Conservation (phyloP, 2,888 invertebrate species). For the Drosophila nr. perissopoda region DNA sequence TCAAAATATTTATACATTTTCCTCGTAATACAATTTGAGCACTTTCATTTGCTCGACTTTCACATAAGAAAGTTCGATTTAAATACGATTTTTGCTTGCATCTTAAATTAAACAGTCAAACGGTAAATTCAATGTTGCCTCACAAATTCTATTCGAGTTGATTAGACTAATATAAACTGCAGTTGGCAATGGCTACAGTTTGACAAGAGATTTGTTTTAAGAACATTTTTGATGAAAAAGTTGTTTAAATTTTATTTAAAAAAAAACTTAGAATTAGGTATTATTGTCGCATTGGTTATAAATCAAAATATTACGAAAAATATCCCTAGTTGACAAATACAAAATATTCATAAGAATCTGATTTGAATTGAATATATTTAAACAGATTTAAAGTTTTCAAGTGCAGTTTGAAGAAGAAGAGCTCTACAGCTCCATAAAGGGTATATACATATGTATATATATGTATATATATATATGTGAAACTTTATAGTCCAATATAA, state of each 20-base stretch:
- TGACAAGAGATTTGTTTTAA: neutral
- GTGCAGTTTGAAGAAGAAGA: neutral
- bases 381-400: neutral
- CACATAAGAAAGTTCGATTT: neutral
- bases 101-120: too few species aligned
- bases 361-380: neutral
- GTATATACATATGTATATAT: accelerated
- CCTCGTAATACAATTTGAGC: neutral
- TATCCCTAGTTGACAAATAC: neutral
- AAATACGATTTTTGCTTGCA: neutral
- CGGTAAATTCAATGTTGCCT: too few species aligned
- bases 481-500: neutral
- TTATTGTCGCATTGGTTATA: too few species aligned
- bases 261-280: neutral
- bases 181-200: neutral
- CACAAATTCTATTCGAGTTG: neutral
- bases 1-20: slow-evolving; percentile 15
- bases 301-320: neutral
- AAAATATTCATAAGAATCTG: neutral
- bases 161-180: neutral
- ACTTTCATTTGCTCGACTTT: neutral
- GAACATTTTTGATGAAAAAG: neutral
- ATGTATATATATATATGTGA: neutral
- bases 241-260: neutral
- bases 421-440: neutral